Evolutionary conservation across 2,113 vertebrate genomes (phyloP).

Genomic region (Tachysurus vachellii): DNA sequence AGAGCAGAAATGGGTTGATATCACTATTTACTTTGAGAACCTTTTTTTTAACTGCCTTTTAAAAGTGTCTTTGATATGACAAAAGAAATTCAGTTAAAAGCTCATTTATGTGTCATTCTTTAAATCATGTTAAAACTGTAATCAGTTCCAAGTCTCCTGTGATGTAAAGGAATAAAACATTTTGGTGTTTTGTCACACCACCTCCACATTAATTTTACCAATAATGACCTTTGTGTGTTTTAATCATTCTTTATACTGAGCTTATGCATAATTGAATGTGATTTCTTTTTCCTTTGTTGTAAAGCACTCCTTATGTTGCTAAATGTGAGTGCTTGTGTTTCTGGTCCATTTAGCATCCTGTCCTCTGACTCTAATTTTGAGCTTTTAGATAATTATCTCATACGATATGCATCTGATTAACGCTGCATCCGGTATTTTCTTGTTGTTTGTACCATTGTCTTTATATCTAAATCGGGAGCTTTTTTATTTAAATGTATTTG

Average conservation of each 20-base stretch:
- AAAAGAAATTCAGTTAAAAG: too few species aligned
- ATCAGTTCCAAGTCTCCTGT: not conserved
- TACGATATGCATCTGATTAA: not conserved
- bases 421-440: not conserved
- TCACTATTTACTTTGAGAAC: too few species aligned
- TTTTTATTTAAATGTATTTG: not conserved
- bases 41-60: too few species aligned
- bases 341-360: not conserved
- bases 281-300: not conserved
- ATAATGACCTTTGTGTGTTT: too few species aligned
- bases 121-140: not conserved
- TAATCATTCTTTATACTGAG: not conserved
- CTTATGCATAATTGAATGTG: not conserved
- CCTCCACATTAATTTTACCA: not conserved
- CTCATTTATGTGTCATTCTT: too few species aligned
- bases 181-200: not conserved
- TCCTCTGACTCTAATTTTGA: not conserved
- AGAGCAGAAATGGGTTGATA: too few species aligned
- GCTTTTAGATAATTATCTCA: not conserved
- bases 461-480: not conserved
- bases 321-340: not conserved
- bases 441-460: not conserved
- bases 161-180: not conserved
- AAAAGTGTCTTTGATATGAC: too few species aligned
- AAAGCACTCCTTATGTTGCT: not conserved